phyloP scores from a whole-genome alignment of 2,888 invertebrate genomes.

The Folsomia manolachei region DNA sequence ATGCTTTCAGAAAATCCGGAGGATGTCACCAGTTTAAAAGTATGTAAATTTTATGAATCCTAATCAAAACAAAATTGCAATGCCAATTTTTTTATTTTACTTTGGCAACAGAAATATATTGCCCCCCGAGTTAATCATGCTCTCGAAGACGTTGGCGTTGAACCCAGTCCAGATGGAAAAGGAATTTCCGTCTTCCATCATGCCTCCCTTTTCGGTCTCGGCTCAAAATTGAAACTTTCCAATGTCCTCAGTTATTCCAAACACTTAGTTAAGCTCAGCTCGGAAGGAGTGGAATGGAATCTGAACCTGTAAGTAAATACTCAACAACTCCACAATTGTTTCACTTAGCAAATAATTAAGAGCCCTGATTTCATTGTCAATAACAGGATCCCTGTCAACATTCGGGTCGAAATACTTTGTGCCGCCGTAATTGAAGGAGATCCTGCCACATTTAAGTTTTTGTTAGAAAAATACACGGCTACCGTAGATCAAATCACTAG shows the following conservation, averaged over 20 bases:
- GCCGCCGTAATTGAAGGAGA: not conserved
- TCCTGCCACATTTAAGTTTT: not conserved
- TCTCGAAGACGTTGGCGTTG: not conserved
- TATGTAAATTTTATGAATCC: not conserved
- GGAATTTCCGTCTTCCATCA: not conserved
- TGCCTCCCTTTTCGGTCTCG: not conserved
- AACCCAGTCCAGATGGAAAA: not conserved
- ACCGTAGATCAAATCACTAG: not conserved
- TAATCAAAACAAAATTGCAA: too few relatives aligned
- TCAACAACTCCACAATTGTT: too few relatives aligned
- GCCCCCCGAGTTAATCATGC: not conserved
- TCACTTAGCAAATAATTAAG: too few relatives aligned
- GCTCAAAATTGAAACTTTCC: not conserved
- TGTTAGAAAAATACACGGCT: not conserved
- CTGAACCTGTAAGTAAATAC: not conserved
- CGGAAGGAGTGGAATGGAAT: not conserved
- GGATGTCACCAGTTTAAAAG: not conserved
- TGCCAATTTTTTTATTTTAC: too few relatives aligned
- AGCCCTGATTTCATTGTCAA: too few relatives aligned
- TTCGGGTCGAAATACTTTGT: not conserved
- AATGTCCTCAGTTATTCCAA: not conserved
- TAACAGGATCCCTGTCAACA: slow-evolving; percentile 14
- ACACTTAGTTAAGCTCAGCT: not conserved
- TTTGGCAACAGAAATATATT: not conserved
- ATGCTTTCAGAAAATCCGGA: not conserved